Base-by-base conservation (phyloP, 2,888 invertebrate species). In the Drosophila atripex region DNA sequence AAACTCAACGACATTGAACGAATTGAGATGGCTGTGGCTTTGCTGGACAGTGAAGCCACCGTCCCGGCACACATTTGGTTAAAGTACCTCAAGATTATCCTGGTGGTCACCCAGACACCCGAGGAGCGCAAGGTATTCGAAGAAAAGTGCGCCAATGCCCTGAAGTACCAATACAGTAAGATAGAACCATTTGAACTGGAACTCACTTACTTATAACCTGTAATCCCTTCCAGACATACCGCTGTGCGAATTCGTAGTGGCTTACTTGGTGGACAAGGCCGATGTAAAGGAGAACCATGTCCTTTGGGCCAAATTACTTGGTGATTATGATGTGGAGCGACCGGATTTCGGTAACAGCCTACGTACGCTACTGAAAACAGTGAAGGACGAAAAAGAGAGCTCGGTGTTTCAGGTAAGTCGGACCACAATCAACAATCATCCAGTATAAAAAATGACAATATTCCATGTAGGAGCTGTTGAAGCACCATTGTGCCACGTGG, bases 51-150 rank as follows among this genome's bases (percentile, higher is more conserved):
- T 21, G 9, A 21, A 7, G 30, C 53, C 16, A 51, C 55, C 18
- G 56, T 82, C 8, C 79, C 83, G n/a, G 45, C 77, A 0, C 49
- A 71, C 11, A 55, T 82, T 1, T 82, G 80, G 80, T 50, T 77
- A 0, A 58, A 63, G 1, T 85, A 82, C 53, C 53, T 82, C 0
- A 56, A 61, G 45, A 56, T 55, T 0, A 51, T 61, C 0, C 25
- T 65, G 21, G 51, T 56, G 14, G 76, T 77, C 2, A 78, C 78
- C 5, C 76, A 85, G 41, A 77, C 82, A 0, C 7, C 53, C 0
- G 61, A 51, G 0, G 82, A 80, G 46, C 49, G 7, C 5, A 21
- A 18, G 1, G 1, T 3, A 0, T 85, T 74, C 18, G 16, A 68
- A 1, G 12, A 7, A 0, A 66, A 69, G 12, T 80, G 82, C 45